Base-by-base conservation (phyloP, 2,888 invertebrate genomes). In the Tetramorium bicarinatum region DNA sequence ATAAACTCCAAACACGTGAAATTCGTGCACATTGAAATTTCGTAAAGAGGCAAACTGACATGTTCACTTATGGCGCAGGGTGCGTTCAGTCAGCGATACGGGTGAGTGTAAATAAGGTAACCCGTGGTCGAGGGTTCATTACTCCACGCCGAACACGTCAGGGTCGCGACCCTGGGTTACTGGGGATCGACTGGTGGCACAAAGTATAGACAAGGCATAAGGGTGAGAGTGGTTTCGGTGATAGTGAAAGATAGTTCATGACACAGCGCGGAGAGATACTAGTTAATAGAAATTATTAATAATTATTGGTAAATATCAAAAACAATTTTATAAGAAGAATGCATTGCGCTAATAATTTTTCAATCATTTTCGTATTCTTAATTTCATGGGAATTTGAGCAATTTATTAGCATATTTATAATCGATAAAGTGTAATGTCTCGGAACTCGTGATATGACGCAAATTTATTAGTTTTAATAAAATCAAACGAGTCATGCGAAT, bases 401-500 rank as follows among this genome's bases (percentile, higher is more conserved):
- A 38, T 52, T 64, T 49, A 18, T 49, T 25, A 34, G 9, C 49
- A 75, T 64, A 47, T 75, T 59, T 21, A 18, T 64, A 15, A 47
- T 15, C 21, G n/a, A 8, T 21, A 6, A 38, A 75, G 3, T 18
- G 21, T 38, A 71, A 71, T 15, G 79, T 84, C 80, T 88, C 61
- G 82, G 62, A 88, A 87, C 49, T 80, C 61, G 54, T 74, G 74
- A 34, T 62, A 29, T 47, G 25, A 75, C 52, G 67, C 44, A 77
- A 86, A 87, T 89, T 93, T 94, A 94, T 93, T 93, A 93, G 92
- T 92, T 93, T 93, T 92, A 93, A 94, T 94, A 93, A 92, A 93
- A 92, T 89, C 91, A 90, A 92, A 91, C 91, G 90, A 93, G 90
- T 91, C 88, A 89, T 79, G 79, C 85, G 91, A 92, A 93, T 92